Base-by-base conservation (phyloP, 2,888 invertebrate genomes). In the Pristionchus mayeri region DNA sequence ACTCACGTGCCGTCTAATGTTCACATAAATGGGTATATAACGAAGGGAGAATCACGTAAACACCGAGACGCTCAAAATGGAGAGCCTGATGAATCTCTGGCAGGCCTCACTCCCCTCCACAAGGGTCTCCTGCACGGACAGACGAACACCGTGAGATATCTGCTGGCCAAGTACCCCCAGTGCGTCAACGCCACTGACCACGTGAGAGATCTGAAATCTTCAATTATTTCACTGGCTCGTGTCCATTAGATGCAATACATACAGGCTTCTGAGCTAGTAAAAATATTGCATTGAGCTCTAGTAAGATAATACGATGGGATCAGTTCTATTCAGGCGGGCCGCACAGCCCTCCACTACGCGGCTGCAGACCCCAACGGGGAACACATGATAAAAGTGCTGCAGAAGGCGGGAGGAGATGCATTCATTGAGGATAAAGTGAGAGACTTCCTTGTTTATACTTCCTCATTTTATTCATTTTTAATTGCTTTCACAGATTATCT, bases 81-180 rank as follows among this genome's bases (percentile, higher is more conserved):
- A 40, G n/a, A 24, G 16, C 18, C 60, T 11, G 27, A 27, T 40
- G 21, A 63, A n/a, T 34, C 27, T 24, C 1, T 34, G 21, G 34
- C 85, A 89, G 90, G 92, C 27, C 91, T 91, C 90, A 92, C 92
- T 2, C 92, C 92, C 6, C 88, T 92, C 34, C 92, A 92, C 87
- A 92, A 92, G 85, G 91, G 92, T 2, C 87, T 92, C 7, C 89
- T 92, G 11, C 92, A 92, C 84, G 92, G 92, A 3, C 91, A 92
- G 96, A 93, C 96, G 96, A 11, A 96, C 63, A 63, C 96, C 13
- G 95, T 96, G 52, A 94, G 95, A 90, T 95, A 95, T 92, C 93
- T 95, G 89, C 90, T 94, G 50, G 92, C 92, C n/a, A 92, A 93
- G 84, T 93, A 93, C 87, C 93, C 94, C 50, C 92, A 92, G 75